These are phyloP conservation scores for Sclerurus mexicanus DNA, from an alignment of 2,113 vertebrate genomes.

Conservation along the genomic window DNA sequence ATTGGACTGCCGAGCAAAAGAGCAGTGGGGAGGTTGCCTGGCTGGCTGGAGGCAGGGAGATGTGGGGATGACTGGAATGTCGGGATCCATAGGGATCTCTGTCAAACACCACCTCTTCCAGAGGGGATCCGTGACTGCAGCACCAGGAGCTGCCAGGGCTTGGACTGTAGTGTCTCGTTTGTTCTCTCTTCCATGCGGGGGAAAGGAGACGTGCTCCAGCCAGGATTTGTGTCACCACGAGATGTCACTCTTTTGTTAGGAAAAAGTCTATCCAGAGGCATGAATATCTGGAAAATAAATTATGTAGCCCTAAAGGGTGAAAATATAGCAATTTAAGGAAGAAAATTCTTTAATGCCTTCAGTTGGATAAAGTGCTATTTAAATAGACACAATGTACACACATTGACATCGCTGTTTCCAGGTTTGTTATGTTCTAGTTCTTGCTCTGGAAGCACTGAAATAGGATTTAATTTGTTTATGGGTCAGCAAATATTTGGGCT, in stretches of 20 bases:
- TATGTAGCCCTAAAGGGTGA: neutral
- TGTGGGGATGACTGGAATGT: fast-evolving
- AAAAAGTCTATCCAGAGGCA: neutral
- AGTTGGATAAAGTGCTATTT: neutral
- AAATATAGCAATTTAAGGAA: neutral
- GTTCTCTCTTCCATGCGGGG: neutral
- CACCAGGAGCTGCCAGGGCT: neutral
- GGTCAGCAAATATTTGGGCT: neutral
- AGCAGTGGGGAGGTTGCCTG: neutral
- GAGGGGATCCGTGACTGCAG: neutral
- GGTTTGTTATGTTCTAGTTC: neutral
- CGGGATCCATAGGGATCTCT: neutral
- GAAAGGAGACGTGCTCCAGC: neutral
- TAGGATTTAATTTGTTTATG: neutral
- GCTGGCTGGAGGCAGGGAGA: neutral
- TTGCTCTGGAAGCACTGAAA: neutral
- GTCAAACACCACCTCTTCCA: fast-evolving
- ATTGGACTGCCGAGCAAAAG: neutral
- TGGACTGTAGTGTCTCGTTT: neutral
- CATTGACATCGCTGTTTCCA: neutral
- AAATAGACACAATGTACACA: neutral
- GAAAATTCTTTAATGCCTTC: neutral
- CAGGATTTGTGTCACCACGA: constrained; percentile 62
- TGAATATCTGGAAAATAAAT: constrained; percentile 50
- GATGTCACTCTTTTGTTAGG: constrained; percentile 69